phyloP scores from a whole-genome alignment of 2,113 vertebrate species.

The Pluvianellus socialis region DNA sequence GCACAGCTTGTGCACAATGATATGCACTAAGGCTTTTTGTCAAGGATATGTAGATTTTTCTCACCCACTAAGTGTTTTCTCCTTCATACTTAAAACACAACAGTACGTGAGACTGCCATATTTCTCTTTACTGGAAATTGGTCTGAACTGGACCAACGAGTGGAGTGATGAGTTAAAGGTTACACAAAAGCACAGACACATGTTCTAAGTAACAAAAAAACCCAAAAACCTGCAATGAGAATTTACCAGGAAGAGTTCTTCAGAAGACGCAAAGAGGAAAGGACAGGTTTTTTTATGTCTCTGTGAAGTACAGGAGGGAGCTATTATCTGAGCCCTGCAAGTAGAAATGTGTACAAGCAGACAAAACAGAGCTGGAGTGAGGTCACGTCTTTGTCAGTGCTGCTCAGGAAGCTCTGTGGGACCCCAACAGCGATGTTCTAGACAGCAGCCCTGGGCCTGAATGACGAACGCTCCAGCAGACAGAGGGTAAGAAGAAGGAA shows the following conservation, averaged over 20 bases:
- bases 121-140: neutral
- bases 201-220: neutral
- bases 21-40: neutral
- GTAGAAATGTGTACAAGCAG: neutral
- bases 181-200: neutral
- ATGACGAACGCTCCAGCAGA: neutral
- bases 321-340: neutral
- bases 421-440: neutral
- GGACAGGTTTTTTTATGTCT: neutral
- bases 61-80: neutral
- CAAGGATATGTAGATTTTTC: neutral
- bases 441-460: neutral
- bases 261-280: neutral
- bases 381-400: neutral
- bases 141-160: neutral
- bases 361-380: neutral
- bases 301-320: neutral
- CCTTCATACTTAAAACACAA: neutral
- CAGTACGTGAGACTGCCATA: neutral
- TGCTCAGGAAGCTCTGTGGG: neutral
- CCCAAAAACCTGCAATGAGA: neutral
- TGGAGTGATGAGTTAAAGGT: neutral
- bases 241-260: neutral
- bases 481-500: neutral
- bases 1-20: neutral